Evolutionary conservation across 2,888 invertebrate species (phyloP).

Genomic region (Leptinotarsa tumamoca): DNA sequence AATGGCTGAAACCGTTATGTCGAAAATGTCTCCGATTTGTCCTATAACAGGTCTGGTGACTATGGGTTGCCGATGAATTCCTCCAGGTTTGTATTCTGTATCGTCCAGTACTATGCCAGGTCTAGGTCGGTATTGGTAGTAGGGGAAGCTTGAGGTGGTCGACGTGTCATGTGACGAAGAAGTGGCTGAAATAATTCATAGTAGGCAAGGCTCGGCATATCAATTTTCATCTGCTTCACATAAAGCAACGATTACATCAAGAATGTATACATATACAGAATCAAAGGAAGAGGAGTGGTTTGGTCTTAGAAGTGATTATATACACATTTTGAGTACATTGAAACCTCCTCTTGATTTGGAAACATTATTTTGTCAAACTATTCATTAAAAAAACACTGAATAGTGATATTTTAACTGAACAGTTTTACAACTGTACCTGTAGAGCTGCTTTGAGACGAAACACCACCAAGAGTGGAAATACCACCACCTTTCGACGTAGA

Average conservation of each 20-base stretch:
- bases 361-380: no score
- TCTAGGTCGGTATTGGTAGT: conserved; percentile 78
- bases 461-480: not conserved
- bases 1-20: conserved; percentile 88
- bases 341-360: no score
- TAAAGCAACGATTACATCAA: no score
- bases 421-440: conserved; percentile 4
- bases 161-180: conserved; percentile 30
- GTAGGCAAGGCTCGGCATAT: no score
- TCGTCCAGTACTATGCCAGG: conserved; percentile 91
- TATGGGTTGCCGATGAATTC: conserved; percentile 64
- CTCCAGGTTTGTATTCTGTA: conserved; percentile 81
- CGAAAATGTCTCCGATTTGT: conserved; percentile 83
- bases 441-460: not conserved
- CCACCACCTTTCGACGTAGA: conserved; percentile 14
- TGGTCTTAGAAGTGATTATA: no score
- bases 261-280: no score
- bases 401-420: no score
- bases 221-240: no score
- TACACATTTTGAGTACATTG: no score
- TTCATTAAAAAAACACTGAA: no score
- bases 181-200: conserved; percentile 17
- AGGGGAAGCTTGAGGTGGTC: conserved; percentile 62
- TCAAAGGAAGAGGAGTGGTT: no score
- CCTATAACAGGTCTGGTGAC: conserved; percentile 67